A percentile compares a stretch with the other conserved stretches of the same genome.
Evolutionary conservation across 2,888 invertebrate genomes (phyloP).

Genomic region (Hypsopygia costalis): DNA sequence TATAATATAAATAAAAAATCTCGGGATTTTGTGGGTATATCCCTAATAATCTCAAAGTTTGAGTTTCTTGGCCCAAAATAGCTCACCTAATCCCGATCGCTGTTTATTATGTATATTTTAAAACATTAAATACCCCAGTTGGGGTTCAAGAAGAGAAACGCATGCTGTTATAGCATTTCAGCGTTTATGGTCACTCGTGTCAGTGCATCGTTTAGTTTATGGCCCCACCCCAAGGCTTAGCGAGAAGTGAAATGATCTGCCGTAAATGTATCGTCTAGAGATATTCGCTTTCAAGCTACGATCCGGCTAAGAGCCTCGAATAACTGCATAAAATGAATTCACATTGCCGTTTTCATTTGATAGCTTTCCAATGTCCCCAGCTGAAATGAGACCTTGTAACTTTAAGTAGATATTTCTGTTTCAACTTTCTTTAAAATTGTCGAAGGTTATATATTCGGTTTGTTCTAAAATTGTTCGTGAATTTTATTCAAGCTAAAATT

Average conservation of each 20-base stretch:
- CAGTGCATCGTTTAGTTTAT: constrained; percentile 25
- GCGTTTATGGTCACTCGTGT: neutral
- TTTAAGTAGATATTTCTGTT: constrained; percentile 4
- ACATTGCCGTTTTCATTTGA: constrained; percentile 19
- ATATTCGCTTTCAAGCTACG: constrained; percentile 55
- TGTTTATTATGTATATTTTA: too few relatives aligned
- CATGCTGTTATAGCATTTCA: too few relatives aligned
- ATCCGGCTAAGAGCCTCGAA: constrained; percentile 43
- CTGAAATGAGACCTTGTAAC: constrained; percentile 11
- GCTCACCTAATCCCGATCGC: too few relatives aligned
- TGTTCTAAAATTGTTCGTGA: neutral
- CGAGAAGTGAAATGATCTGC: constrained; percentile 60
- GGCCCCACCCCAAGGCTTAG: constrained; percentile 40
- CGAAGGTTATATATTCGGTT: neutral
- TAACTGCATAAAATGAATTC: constrained; percentile 44
- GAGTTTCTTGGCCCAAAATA: too few relatives aligned
- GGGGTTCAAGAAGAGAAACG: too few relatives aligned
- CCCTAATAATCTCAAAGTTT: too few relatives aligned
- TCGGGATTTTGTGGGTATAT: too few relatives aligned
- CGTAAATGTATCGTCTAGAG: constrained; percentile 57
- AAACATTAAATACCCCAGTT: too few relatives aligned
- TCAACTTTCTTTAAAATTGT: neutral
- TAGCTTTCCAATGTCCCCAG: constrained; percentile 14
- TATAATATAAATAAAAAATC: too few relatives aligned
- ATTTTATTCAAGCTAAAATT: neutral